A percentile compares a stretch with the other conserved stretches of the same genome.
phyloP scores from a whole-genome alignment of 2,113 vertebrate species.

The Alligator mississippiensis region DNA sequence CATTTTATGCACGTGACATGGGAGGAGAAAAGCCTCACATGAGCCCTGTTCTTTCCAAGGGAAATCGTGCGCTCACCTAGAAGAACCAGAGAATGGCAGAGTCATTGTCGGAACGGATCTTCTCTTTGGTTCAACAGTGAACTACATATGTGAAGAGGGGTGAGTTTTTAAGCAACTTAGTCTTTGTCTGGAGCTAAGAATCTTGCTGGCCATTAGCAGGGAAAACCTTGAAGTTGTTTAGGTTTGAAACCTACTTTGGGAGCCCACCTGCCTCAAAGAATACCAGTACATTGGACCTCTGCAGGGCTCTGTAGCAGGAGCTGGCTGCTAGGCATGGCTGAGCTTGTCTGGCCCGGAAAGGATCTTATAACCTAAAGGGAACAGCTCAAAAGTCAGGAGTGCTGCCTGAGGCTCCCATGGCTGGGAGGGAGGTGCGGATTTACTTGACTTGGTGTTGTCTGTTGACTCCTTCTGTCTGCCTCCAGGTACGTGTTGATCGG shows the following conservation, averaged over 20 bases:
- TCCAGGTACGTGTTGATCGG: constrained; percentile 72
- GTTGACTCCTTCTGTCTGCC: background rate
- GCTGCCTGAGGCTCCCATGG: fast-evolving
- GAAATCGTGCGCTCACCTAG: constrained; percentile 65
- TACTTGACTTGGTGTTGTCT: background rate
- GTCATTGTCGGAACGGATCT: constrained; percentile 2
- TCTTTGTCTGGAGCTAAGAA: background rate
- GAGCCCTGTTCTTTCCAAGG: constrained; percentile 46
- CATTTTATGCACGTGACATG: fast-evolving
- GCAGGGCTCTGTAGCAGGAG: background rate
- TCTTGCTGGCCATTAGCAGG: background rate
- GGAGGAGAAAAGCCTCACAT: background rate
- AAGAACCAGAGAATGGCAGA: constrained; percentile 67
- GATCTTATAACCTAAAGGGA: background rate
- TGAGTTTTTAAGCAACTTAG: constrained; percentile 50
- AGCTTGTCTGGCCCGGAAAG: background rate
- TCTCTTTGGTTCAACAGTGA: constrained; percentile 55
- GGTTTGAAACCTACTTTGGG: background rate
- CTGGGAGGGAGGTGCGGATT: background rate
- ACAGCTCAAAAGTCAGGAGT: background rate
- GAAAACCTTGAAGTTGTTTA: background rate
- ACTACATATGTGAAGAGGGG: constrained; percentile 73
- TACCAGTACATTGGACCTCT: too few species aligned
- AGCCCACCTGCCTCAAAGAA: too few species aligned
- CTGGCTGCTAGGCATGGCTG: background rate